Evolutionary conservation across 2,888 invertebrate species (phyloP).

Genomic region (Silvanus unidentatus): DNA sequence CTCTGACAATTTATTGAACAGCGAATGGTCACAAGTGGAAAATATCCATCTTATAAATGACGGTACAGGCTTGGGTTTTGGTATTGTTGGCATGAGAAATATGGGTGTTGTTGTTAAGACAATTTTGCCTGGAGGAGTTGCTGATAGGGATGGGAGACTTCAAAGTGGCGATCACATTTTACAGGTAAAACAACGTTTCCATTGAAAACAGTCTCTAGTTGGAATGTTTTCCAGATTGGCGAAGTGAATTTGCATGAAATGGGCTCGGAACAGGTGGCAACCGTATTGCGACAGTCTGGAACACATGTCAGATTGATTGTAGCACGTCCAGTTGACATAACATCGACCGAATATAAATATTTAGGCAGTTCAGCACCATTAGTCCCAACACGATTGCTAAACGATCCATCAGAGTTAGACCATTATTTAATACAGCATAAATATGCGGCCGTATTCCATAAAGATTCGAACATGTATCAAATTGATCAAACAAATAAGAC

Average conservation of each 20-base stretch:
- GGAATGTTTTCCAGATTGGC: slow-evolving; percentile 38
- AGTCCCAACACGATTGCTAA: slow-evolving; percentile 67
- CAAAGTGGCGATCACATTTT: slow-evolving; percentile 98
- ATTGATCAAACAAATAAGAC: slow-evolving; percentile 44
- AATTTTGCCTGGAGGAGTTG: slow-evolving; percentile 94
- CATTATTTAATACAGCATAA: slow-evolving; percentile 79
- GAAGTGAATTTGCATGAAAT: slow-evolving; percentile 80
- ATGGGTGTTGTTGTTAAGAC: slow-evolving; percentile 99
- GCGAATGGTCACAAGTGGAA: slow-evolving; percentile 96
- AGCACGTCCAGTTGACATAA: slow-evolving; percentile 80
- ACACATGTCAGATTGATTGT: slow-evolving; percentile 92
- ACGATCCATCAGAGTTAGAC: slow-evolving; percentile 82
- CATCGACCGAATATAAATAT: slow-evolving; percentile 54
- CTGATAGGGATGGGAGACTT: slow-evolving; percentile 93
- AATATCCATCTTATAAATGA: slow-evolving; percentile 96
- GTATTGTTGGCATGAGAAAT: slow-evolving; percentile 93
- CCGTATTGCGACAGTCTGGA: slow-evolving; percentile 90
- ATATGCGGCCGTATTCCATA: slow-evolving; percentile 64
- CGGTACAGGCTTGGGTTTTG: slow-evolving; percentile 96
- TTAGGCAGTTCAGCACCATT: slow-evolving; percentile 55
- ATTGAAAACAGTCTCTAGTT: not conserved
- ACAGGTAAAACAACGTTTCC: slow-evolving; percentile 67
- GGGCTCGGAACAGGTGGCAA: slow-evolving; percentile 97
- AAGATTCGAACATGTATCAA: slow-evolving; percentile 34
- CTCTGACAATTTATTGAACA: slow-evolving; percentile 66